Evolutionary conservation across 1,140 invertebrate species (phyloP), one percentile per base, ranked within the genome.

Genomic region (Drosophila nannoptera): DNA sequence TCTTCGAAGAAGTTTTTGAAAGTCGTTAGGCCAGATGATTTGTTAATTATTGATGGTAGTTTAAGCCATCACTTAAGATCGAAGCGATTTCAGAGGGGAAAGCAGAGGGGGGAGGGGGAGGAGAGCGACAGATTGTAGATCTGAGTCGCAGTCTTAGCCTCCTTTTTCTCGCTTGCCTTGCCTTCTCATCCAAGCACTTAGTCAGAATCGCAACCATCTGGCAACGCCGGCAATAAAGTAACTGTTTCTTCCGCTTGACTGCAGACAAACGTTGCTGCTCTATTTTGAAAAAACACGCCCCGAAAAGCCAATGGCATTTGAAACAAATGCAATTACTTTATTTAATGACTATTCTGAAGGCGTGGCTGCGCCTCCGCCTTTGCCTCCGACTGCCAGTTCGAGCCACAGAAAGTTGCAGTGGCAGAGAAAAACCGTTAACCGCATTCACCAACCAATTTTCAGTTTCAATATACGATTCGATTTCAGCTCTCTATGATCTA

Each of bases 321-420:
- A 74, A 69, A 46, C 14, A 45, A 60, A 60, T 60, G 71, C 46
- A 77, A 81, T 75, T 78, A 35, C 45, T 50, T 22, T 63, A 22
- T 54, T 14, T 16, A 3, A 40, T 38, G 45, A 6, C 59, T 42
- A 45, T 56, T 32, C 2, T 43, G 40, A 50, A 54, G 68, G 65
- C 52, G 72, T 64, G 67, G 49, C 36, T 7, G 7, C 32, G 12
- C n/a, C 32, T 50, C 32, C 12, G 14, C 8, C 22, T 33, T 31
- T 33, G 31, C 31, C n/a, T 9, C 7, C 7, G 11, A 16, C 48
- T 8, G 29, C 11, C n/a, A n/a, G n/a, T n/a, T n/a, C n/a, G n/a
- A 32, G 22, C 31, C 2, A 12, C 49, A 35, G 49, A 12, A 35
- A 40, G 12, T 22, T 16, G 50, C 38, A 31, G 22, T 43, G n/a